Conservation (phyloP, 2,888 invertebrate genomes). For the Eupsilia transversa region DNA sequence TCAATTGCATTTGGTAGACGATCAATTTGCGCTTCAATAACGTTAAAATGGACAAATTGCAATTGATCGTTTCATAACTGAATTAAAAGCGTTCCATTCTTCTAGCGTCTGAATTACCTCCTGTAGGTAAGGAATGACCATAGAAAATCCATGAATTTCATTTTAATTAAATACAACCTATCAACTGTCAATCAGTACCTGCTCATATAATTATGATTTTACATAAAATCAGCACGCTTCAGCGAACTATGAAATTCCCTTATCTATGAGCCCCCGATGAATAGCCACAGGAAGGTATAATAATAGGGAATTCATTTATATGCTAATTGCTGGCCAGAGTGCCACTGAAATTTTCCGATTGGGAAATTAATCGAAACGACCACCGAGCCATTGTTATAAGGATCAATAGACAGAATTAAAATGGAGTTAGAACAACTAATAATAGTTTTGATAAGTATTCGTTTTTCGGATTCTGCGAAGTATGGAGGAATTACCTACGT, state of each 20-base stretch:
- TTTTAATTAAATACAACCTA: constrained; percentile 12
- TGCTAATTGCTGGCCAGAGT: constrained; percentile 68
- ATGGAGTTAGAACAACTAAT: constrained; percentile 28
- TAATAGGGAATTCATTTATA: constrained; percentile 72
- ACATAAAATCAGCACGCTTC: constrained; percentile 36
- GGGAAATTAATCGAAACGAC: constrained; percentile 59
- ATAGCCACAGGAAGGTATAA: constrained; percentile 52
- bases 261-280: constrained; percentile 58
- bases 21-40: too few species aligned
- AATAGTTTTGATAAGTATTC: constrained; percentile 11
- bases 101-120: not conserved
- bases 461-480: not conserved
- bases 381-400: constrained; percentile 29
- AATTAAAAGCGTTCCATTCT: not conserved
- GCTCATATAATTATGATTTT: constrained; percentile 43
- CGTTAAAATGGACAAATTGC: too few species aligned
- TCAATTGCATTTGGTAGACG: too few species aligned
- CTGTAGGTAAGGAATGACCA: not conserved
- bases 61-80: too few species aligned
- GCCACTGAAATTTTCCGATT: constrained; percentile 63
- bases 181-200: constrained; percentile 21
- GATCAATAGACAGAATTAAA: constrained; percentile 42
- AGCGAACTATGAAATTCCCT: constrained; percentile 58
- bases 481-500: not conserved
- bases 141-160: not conserved